These are phyloP conservation scores for Poliocrania exsul DNA, from an alignment of 2,797 vertebrate species.

Conservation along the genomic window DNA sequence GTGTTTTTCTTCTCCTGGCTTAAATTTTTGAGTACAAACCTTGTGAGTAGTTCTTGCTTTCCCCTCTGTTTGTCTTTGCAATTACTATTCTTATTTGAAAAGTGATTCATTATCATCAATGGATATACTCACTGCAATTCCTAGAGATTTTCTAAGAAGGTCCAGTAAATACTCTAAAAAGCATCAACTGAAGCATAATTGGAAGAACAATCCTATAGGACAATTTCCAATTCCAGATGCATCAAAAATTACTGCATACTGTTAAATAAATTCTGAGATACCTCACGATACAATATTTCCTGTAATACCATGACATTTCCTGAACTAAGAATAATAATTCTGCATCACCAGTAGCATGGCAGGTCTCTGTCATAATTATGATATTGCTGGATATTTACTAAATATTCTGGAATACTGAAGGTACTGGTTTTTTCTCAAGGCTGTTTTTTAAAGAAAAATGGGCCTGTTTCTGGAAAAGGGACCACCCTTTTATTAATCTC, in stretches of 20 bases:
- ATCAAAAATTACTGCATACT: background rate
- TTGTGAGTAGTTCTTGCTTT: background rate
- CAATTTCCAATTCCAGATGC: background rate
- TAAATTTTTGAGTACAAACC: background rate
- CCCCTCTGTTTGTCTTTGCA: background rate
- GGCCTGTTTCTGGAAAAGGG: background rate
- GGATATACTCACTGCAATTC: background rate
- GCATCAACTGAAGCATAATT: background rate
- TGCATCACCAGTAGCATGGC: background rate
- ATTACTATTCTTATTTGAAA: background rate
- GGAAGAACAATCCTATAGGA: background rate
- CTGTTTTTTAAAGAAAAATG: background rate
- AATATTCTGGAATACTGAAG: background rate
- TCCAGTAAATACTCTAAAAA: background rate
- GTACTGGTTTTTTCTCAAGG: background rate
- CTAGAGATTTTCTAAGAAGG: background rate
- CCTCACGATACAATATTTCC: background rate
- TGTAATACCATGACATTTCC: background rate
- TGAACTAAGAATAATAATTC: background rate
- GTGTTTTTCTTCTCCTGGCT: background rate
- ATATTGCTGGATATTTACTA: background rate
- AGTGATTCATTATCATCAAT: background rate
- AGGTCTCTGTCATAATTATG: background rate
- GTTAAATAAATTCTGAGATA: background rate
- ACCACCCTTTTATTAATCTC: fast-evolving